Evolutionary conservation across 1,140 invertebrate species (phyloP).

Genomic region (Watersipora subatra): DNA sequence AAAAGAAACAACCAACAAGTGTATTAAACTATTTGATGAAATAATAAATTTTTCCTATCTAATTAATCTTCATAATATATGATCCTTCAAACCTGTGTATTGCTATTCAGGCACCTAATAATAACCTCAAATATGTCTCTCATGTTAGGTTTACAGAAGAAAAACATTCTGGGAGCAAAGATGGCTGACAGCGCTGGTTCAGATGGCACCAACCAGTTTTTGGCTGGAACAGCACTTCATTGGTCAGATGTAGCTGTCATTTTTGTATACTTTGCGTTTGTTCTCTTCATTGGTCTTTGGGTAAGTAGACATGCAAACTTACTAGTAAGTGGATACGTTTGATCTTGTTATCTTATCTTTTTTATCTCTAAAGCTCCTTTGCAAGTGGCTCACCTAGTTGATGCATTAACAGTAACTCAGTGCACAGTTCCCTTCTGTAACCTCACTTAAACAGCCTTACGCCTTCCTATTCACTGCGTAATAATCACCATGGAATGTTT

Average conservation of each 20-base stretch:
- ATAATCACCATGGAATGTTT: too few relatives aligned
- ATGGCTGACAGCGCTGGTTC: too few relatives aligned
- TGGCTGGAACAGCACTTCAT: slow-evolving; percentile 19
- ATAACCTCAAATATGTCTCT: too few relatives aligned
- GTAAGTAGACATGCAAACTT: slow-evolving; percentile 19
- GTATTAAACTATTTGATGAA: too few relatives aligned
- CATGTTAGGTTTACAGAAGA: too few relatives aligned
- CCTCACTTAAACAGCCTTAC: neutral
- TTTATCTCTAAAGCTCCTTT: neutral
- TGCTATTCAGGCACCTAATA: too few relatives aligned
- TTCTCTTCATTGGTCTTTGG: slow-evolving; percentile 28
- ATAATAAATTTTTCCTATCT: too few relatives aligned
- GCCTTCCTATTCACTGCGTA: neutral
- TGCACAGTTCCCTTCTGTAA: neutral
- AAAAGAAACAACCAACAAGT: too few relatives aligned
- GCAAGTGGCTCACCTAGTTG: neutral
- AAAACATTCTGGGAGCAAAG: too few relatives aligned
- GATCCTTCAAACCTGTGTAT: too few relatives aligned
- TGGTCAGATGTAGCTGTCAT: slow-evolving; percentile 30
- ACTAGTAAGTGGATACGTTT: neutral
- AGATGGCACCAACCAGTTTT: neutral
- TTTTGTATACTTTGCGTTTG: slow-evolving; percentile 27
- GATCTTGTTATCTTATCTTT: neutral
- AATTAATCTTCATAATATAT: too few relatives aligned
- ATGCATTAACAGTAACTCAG: neutral